A percentile compares a stretch with the other conserved stretches of the same genome.
These are phyloP conservation scores for Tenebrio molitor DNA, from an alignment of 1,140 invertebrate genomes.

Conservation along the genomic window DNA sequence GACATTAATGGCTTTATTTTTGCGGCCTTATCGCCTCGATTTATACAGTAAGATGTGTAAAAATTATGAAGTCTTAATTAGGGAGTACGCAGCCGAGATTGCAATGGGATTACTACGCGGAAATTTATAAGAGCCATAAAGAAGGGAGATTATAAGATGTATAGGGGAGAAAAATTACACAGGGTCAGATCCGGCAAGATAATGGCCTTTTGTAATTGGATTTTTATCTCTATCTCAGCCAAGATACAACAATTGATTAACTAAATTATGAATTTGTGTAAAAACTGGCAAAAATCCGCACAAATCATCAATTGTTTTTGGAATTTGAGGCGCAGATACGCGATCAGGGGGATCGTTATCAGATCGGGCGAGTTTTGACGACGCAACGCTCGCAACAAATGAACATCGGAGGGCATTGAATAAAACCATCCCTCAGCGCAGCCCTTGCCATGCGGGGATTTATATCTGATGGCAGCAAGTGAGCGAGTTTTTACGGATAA, in stretches of 20 bases:
- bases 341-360: neutral
- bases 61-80: conserved; percentile 54
- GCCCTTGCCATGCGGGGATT: conserved; percentile 18
- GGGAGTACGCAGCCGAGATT: conserved; percentile 41
- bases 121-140: conserved; percentile 44
- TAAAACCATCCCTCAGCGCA: conserved; percentile 27
- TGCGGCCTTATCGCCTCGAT: conserved; percentile 34
- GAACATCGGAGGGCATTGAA: conserved; percentile 32
- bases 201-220: conserved; percentile 52
- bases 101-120: conserved; percentile 39
- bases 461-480: conserved; percentile 37
- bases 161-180: conserved; percentile 40
- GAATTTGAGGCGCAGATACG: no score
- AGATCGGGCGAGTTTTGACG: conserved; percentile 10
- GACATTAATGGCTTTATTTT: conserved; percentile 41
- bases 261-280: conserved; percentile 31
- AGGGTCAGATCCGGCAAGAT: conserved; percentile 44
- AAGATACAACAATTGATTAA: conserved; percentile 33
- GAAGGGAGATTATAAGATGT: conserved; percentile 45
- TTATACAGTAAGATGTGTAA: conserved; percentile 43
- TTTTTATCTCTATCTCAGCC: conserved; percentile 48
- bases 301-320: no score
- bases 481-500: conserved; percentile 26
- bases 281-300: no score
- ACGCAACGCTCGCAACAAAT: conserved; percentile 3